Conservation (phyloP, 2,113 vertebrate genomes). For the Desmodus rotundus region DNA sequence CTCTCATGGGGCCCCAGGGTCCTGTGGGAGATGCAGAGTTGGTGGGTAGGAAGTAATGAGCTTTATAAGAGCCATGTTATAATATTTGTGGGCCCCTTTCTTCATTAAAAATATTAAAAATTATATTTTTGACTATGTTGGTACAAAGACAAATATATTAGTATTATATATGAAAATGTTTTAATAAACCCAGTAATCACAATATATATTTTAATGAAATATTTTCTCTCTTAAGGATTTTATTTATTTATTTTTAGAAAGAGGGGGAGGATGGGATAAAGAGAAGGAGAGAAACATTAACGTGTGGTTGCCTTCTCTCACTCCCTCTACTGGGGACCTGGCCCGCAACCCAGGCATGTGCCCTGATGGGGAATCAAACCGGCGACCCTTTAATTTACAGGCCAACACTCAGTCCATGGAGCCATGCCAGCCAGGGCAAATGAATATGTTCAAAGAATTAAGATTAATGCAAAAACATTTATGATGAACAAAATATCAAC, state of each 20-base stretch:
- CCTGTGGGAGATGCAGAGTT: not conserved
- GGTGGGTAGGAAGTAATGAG: not conserved
- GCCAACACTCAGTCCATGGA: no score
- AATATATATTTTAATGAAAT: not conserved
- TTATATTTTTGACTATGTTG: not conserved
- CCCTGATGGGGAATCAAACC: no score
- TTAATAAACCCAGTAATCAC: not conserved
- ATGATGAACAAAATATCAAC: not conserved
- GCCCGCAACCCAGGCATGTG: no score
- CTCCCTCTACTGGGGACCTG: no score
- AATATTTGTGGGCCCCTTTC: not conserved
- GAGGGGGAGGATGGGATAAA: no score
- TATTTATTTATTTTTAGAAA: no score
- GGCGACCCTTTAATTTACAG: no score
- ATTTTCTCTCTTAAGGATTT: no score
- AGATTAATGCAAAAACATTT: not conserved
- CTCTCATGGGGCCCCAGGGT: not conserved
- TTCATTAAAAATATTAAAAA: not conserved
- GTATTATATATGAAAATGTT: conserved; percentile 2
- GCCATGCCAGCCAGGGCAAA: no score
- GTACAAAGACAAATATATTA: not conserved
- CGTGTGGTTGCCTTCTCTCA: no score
- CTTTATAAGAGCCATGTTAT: not conserved
- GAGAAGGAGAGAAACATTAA: no score
- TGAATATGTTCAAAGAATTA: not conserved